Evolutionary conservation across 2,797 vertebrate species (phyloP), one percentile per base, ranked within the genome.

Genomic region (Natrix natrix): DNA sequence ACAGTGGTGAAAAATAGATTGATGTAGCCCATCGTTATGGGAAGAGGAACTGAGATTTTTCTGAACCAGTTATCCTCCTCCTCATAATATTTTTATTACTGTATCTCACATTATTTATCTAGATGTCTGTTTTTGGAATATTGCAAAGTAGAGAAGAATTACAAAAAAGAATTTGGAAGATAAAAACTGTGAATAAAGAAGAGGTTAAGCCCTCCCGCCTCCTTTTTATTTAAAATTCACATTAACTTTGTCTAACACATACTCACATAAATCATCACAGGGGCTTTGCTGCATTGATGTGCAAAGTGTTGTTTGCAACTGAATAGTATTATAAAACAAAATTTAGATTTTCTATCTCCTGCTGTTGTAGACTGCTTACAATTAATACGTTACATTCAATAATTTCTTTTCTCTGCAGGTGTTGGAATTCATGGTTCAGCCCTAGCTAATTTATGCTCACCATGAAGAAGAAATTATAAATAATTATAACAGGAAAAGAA

Each of bases 401-500:
- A 32, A 78, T 95, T 93, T 92, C 93, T 88, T 94, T 93, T 90
- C 56, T 94, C 91, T 89, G 93, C 92, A 93, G 90, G 86, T 94
- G 32, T 87, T 13, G 54, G 94, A 93, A 94, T 96, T 95, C 94
- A 90, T 92, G 78, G 94, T 96, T 94, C 93, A 90, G 93, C 95
- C 92, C 90, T 91, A 55, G 86, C 60, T 95, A 74, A 95, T 95
- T 94, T 93, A 92, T 93, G 90, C 94, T 90, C 66, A 94, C 93
- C 90, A 56, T 92, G 90, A 86, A 74, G 92, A 86, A 96, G 92
- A 97, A 96, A 94, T 88, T 95, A 93, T 95, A 96, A 95, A 96
- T 95, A 96, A 96, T 96, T 96, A 92, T 94, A 95, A 94, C 94
- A 93, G 94, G 93, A 96, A 96, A 95, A 91, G 94, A 94, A 93